These are phyloP conservation scores for Lateolabrax maculatus DNA, from an alignment of 2,797 vertebrate genomes.

Conservation along the genomic window DNA sequence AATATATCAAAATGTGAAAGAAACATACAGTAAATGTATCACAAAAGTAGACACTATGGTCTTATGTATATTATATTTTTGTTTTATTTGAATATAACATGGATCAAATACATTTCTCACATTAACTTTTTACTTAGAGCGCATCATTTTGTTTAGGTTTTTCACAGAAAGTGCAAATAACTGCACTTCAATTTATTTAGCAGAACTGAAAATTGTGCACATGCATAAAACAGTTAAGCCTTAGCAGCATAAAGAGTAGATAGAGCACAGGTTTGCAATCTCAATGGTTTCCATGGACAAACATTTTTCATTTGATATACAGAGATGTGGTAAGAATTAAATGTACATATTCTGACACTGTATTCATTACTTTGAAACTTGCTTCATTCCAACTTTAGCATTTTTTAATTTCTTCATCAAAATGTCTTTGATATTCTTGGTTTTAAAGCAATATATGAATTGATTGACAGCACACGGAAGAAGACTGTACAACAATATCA, in stretches of 20 bases:
- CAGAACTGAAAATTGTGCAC: background rate
- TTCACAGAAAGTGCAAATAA: background rate
- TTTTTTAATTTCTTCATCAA: constrained; percentile 18
- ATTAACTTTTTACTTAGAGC: background rate
- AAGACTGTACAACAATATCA: constrained; percentile 68
- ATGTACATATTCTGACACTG: background rate
- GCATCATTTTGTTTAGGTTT: background rate
- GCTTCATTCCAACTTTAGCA: constrained; percentile 1
- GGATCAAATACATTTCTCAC: background rate
- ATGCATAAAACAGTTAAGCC: background rate
- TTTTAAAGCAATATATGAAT: constrained; percentile 82
- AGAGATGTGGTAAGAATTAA: background rate
- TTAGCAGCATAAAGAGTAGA: background rate
- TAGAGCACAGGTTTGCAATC: background rate
- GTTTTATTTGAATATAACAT: background rate
- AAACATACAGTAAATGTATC: background rate
- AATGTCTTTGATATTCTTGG: constrained; percentile 47
- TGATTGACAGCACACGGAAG: constrained; percentile 83
- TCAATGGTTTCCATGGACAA: no score
- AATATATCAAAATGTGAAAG: constrained; percentile 3
- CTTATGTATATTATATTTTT: background rate
- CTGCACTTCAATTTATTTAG: background rate
- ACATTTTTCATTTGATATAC: background rate
- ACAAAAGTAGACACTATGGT: background rate
- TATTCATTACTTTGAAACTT: background rate